These are phyloP conservation scores for Deilephila elpenor DNA, from an alignment of 2,888 invertebrate genomes.

Conservation along the genomic window DNA sequence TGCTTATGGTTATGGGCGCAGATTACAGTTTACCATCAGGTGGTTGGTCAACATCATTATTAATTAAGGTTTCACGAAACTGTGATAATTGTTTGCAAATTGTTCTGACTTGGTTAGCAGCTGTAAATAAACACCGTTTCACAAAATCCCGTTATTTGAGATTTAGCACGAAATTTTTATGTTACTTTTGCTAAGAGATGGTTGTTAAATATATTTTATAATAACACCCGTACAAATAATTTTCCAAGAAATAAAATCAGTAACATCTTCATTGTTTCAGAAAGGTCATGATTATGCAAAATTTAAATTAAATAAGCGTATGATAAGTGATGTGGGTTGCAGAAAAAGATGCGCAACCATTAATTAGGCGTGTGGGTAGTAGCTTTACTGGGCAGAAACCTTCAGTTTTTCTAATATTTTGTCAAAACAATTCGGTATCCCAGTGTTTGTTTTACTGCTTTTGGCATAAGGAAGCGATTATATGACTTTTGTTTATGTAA, in stretches of 20 bases:
- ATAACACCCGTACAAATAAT: not conserved
- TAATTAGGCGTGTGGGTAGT: slow-evolving; percentile 1
- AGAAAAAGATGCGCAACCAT: slow-evolving; percentile 14
- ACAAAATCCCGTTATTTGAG: too few relatives aligned
- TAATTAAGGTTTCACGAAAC: too few relatives aligned
- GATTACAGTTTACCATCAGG: too few relatives aligned
- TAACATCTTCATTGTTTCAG: not conserved
- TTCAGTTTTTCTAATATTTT: slow-evolving; percentile 3
- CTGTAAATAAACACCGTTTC: too few relatives aligned
- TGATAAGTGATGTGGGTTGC: slow-evolving; percentile 21
- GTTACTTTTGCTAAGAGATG: too few relatives aligned
- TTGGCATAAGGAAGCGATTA: not conserved
- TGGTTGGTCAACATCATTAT: too few relatives aligned
- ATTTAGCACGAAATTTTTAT: too few relatives aligned
- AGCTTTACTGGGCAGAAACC: slow-evolving; percentile 5
- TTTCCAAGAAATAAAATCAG: not conserved
- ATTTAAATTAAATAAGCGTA: not conserved
- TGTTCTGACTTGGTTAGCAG: too few relatives aligned
- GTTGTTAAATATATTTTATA: not conserved
- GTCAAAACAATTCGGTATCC: not conserved
- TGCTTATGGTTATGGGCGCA: too few relatives aligned
- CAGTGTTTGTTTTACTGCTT: not conserved
- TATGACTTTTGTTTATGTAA: too few relatives aligned
- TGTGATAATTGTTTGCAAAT: too few relatives aligned
- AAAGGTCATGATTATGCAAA: not conserved